A percentile compares a stretch with the other conserved stretches of the same genome.
Conservation (phyloP, 2,797 vertebrate species). For the Mormyrus proboscirostris region DNA sequence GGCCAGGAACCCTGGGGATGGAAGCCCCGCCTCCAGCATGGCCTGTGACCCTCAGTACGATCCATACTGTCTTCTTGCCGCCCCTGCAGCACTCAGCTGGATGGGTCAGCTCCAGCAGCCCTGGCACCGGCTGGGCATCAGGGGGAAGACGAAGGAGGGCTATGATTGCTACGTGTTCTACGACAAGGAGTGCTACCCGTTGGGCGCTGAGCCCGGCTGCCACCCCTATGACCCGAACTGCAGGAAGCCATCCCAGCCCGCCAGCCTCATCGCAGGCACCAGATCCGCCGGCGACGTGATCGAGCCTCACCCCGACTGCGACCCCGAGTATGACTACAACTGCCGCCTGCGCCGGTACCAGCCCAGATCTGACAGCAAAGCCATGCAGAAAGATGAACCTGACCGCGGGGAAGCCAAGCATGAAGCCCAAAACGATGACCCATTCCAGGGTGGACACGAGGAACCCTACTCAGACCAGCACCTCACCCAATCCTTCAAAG, state of each 20-base stretch:
- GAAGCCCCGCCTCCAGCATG: constrained; percentile 36
- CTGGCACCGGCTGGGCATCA: constrained; percentile 55
- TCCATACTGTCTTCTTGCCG: constrained; percentile 59
- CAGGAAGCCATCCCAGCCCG: constrained; percentile 41
- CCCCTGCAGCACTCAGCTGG: constrained; percentile 51
- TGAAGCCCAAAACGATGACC: not conserved
- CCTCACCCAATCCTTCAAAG: constrained; percentile 48
- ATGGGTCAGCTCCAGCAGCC: constrained; percentile 56
- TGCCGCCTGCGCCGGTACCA: constrained; percentile 58
- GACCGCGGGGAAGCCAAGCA: not conserved
- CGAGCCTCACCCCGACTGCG: constrained; percentile 63
- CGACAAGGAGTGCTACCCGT: constrained; percentile 62
- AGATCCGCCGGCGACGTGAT: constrained; percentile 41
- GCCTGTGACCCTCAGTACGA: constrained; percentile 58
- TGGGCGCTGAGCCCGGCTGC: constrained; percentile 49
- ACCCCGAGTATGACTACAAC: constrained; percentile 66
- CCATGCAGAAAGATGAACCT: not conserved
- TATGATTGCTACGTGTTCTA: constrained; percentile 67
- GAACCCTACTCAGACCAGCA: not conserved
- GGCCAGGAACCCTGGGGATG: constrained; percentile 19
- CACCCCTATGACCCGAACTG: constrained; percentile 66
- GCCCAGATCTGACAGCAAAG: not conserved
- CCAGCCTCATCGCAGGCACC: not conserved
- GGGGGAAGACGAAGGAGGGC: constrained; percentile 67
- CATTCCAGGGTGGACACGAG: not conserved